Conservation (phyloP, 2,113 vertebrate genomes). For the Coturnix japonica region DNA sequence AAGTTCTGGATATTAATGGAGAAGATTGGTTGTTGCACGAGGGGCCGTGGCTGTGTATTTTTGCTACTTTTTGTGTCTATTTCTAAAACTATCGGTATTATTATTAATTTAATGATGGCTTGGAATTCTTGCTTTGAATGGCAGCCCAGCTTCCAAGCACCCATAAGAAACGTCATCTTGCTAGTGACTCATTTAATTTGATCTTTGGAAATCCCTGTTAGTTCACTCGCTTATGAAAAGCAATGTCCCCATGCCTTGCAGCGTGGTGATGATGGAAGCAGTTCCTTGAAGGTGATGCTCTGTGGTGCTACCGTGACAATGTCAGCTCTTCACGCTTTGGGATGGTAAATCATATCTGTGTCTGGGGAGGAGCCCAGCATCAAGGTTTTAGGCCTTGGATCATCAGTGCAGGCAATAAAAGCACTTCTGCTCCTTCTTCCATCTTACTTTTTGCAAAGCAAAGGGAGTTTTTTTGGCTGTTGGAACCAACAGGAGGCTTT, state of each 20-base stretch:
- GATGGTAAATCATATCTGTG: not conserved
- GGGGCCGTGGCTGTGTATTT: not conserved
- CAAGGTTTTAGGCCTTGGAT: not conserved
- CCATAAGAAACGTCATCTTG: not conserved
- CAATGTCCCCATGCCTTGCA: not conserved
- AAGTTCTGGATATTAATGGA: not conserved
- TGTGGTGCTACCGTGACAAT: not conserved
- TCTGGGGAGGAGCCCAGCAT: no score
- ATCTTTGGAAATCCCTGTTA: not conserved
- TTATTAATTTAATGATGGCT: constrained; percentile 4
- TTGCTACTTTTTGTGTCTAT: not conserved
- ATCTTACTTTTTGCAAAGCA: not conserved
- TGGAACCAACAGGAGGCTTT: not conserved
- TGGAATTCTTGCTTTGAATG: constrained; percentile 27
- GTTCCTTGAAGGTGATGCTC: not conserved
- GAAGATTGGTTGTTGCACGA: not conserved
- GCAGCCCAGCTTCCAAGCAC: not conserved
- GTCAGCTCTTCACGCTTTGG: rapidly evolving
- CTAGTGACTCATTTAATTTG: not conserved
- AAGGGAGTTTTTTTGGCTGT: not conserved
- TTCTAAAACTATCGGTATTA: constrained; percentile 11
- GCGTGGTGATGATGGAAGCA: not conserved
- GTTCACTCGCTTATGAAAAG: not conserved
- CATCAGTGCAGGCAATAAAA: not conserved
- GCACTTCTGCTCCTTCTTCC: not conserved